These are phyloP conservation scores for Lycopodina hypogea DNA, from an alignment of 37 sponge, comb jelly and placozoan genomes.

Conservation along the genomic window DNA sequence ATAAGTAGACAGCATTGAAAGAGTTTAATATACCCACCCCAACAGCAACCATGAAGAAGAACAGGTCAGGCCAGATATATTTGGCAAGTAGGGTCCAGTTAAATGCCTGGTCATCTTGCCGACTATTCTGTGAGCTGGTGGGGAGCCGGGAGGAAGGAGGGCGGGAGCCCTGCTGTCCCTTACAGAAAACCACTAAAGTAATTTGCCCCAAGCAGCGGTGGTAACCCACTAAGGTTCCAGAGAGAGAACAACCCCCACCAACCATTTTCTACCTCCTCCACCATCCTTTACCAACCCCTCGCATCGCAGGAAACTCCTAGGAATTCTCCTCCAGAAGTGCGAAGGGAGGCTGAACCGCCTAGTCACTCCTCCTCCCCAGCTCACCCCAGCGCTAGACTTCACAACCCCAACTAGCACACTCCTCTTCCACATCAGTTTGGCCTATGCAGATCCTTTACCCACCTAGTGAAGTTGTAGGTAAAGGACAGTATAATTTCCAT, in stretches of 20 bases:
- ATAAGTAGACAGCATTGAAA: no score
- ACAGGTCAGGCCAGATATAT: conserved; percentile 37
- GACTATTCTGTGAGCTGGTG: no score
- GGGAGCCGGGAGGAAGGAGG: neutral
- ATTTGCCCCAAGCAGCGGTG: neutral
- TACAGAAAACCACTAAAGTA: neutral
- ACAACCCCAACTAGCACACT: no score
- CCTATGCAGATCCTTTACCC: neutral
- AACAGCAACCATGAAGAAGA: conserved; percentile 43
- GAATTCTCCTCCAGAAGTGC: no score
- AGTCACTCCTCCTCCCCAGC: no score
- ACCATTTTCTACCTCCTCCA: neutral
- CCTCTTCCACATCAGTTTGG: no score
- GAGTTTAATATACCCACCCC: conserved; percentile 36
- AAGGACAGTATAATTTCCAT: no score
- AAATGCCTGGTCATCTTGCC: conserved; percentile 14
- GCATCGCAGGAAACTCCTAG: no score
- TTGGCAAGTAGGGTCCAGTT: conserved; percentile 49
- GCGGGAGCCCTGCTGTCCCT: neutral
- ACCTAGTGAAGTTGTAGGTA: no score
- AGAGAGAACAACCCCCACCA: neutral
- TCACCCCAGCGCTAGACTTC: no score
- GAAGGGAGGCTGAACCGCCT: no score
- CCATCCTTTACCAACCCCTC: no score
- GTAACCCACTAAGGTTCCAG: neutral